phyloP scores from a whole-genome alignment of 2,113 vertebrate species.

The Struthio camelus region DNA sequence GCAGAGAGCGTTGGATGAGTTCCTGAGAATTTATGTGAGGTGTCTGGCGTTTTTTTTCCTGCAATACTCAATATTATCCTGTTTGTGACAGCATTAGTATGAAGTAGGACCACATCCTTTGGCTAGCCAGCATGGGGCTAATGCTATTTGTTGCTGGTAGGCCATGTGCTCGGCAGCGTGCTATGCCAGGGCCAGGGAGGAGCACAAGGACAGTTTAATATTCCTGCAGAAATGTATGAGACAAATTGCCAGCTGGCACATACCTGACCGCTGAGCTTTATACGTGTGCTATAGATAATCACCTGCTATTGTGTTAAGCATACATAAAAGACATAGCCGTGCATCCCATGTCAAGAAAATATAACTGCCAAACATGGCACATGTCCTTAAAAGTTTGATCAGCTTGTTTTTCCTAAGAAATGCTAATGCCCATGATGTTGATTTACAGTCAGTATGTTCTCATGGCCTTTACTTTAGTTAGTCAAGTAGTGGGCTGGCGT shows the following conservation, averaged over 20 bases:
- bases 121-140: not conserved
- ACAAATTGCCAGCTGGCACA: not conserved
- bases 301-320: not conserved
- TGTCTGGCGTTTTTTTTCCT: not conserved
- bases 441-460: not conserved
- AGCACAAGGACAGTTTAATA: rapidly evolving
- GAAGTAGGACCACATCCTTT: not conserved
- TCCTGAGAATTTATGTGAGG: not conserved
- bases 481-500: not conserved
- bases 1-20: not conserved
- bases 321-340: not conserved
- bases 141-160: not conserved
- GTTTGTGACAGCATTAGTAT: not conserved
- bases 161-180: not conserved
- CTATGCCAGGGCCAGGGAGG: not conserved
- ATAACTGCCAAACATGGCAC: not conserved
- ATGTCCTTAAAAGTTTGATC: not conserved
- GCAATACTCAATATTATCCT: rapidly evolving
- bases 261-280: not conserved
- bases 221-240: not conserved
- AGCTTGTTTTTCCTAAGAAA: not conserved
- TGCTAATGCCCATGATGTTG: not conserved
- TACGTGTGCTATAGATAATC: not conserved
- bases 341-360: not conserved
- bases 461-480: not conserved